Evolutionary conservation across 2,888 invertebrate genomes (phyloP), one percentile per base, ranked within the genome.

Genomic region (Carabus problematicus): DNA sequence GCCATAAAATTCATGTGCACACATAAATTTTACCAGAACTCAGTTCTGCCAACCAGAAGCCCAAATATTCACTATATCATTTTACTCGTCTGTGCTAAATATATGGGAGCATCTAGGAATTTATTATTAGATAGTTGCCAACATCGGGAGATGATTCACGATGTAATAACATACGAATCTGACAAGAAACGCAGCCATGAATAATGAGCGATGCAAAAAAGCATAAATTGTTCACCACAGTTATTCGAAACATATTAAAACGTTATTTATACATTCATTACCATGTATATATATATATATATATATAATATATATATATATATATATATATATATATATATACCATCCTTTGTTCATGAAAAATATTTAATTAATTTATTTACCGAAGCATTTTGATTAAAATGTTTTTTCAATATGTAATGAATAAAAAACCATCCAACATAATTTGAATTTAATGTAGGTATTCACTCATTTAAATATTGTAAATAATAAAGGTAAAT

Each of bases 61-160:
- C 59, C 58, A 58, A 66, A 59, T 66, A 66, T 66, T 66, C 66
- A 59, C 66, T 66, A 58, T 66, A 66, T 66, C 66, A 66, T 66
- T 59, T 18, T 58, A 18, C 58, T 49, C 47, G 66, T 66, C 66
- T 49, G 66, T 59, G 66, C 59, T 66, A 66, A 66, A 66, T 66
- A 66, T 66, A 66, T 66, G 66, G 56, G 66, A 58, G 49, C 66
- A 66, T 66, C 66, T 66, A 66, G 66, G 66, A 66, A 66, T 66
- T 66, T 66, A 66, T 66, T 66, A 66, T 66, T 66, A 66, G 66
- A 66, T 66, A 66, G 58, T 66, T 66, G 66, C 56, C 66, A 66
- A 45, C 59, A 66, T 39, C 58, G 19, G 45, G 16, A n/a, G 49
- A 66, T 66, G 66, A 66, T 66, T 58, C 59, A 66, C 59, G 49